A percentile compares a stretch with the other conserved stretches of the same genome.
Conservation (phyloP, 2,888 invertebrate species). For the Ormyrus pomaceus region DNA sequence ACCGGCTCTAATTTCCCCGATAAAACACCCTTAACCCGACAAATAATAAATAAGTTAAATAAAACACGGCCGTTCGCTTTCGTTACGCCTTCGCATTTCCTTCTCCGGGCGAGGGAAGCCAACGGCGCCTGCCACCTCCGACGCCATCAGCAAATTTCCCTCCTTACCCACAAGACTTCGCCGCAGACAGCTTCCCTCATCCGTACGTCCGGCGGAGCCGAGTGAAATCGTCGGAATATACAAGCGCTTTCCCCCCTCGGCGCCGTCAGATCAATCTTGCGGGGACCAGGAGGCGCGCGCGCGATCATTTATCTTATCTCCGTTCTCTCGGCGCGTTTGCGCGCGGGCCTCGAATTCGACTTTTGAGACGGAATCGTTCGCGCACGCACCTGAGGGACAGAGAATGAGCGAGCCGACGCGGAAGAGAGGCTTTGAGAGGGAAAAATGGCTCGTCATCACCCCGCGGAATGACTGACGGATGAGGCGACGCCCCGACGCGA, state of each 20-base stretch:
- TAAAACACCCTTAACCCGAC: no score
- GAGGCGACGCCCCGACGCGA: neutral
- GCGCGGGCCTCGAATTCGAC: neutral
- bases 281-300: neutral
- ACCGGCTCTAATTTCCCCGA: no score
- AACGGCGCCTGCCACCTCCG: no score
- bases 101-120: no score
- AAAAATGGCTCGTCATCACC: conserved; percentile 10
- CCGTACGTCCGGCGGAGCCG: no score
- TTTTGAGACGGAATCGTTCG: no score
- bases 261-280: conserved; percentile 21
- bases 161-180: neutral
- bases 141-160: neutral
- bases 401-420: neutral
- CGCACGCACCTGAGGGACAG: no score
- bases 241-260: neutral
- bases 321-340: neutral
- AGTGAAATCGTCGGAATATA: no score
- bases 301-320: conserved; percentile 27
- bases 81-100: no score
- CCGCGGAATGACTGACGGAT: neutral
- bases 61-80: no score
- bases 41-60: no score
- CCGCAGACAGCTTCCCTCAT: no score
- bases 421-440: neutral